A percentile compares a stretch with the other conserved stretches of the same genome.
phyloP scores from a whole-genome alignment of 2,888 invertebrate genomes.

The Buathra laborator region DNA sequence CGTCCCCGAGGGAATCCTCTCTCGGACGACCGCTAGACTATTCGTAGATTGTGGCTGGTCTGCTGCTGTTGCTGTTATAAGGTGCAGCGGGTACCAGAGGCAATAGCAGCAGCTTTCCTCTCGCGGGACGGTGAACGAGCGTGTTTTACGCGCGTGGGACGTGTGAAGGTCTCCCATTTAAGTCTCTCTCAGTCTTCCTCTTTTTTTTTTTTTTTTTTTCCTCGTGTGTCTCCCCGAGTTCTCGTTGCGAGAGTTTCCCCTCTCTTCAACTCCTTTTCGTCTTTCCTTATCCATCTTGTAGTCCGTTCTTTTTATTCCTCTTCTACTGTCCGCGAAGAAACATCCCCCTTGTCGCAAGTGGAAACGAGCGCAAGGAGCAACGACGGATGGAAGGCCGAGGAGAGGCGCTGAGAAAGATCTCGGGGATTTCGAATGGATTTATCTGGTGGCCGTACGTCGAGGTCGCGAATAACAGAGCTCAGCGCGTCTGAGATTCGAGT shows the following conservation, averaged over 20 bases:
- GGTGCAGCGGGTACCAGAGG: constrained; percentile 44
- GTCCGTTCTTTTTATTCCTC: not conserved
- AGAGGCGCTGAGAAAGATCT: constrained; percentile 25
- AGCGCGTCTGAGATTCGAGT: constrained; percentile 39
- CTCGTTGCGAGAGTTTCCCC: not conserved
- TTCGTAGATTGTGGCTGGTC: constrained; percentile 33
- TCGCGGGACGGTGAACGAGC: constrained; percentile 61
- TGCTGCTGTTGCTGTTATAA: constrained; percentile 50
- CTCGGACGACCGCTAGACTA: constrained; percentile 24
- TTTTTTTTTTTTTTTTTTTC: not conserved
- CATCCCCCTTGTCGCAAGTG: constrained; percentile 43
- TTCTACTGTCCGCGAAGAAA: constrained; percentile 34
- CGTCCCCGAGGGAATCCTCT: constrained; percentile 60
- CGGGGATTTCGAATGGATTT: constrained; percentile 62
- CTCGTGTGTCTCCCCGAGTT: constrained; percentile 12
- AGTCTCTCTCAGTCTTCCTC: constrained; percentile 41
- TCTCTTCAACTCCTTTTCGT: constrained; percentile 10
- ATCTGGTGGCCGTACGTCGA: constrained; percentile 59
- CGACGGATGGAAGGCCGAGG: constrained; percentile 1
- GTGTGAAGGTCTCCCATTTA: constrained; percentile 67
- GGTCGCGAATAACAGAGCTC: constrained; percentile 47
- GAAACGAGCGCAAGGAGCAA: constrained; percentile 15
- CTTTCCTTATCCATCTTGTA: constrained; percentile 21
- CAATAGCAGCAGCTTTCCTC: constrained; percentile 10
- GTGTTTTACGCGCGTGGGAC: constrained; percentile 68